Base-by-base conservation (phyloP, 1,140 invertebrate species). In the Phymastichus coffea region DNA sequence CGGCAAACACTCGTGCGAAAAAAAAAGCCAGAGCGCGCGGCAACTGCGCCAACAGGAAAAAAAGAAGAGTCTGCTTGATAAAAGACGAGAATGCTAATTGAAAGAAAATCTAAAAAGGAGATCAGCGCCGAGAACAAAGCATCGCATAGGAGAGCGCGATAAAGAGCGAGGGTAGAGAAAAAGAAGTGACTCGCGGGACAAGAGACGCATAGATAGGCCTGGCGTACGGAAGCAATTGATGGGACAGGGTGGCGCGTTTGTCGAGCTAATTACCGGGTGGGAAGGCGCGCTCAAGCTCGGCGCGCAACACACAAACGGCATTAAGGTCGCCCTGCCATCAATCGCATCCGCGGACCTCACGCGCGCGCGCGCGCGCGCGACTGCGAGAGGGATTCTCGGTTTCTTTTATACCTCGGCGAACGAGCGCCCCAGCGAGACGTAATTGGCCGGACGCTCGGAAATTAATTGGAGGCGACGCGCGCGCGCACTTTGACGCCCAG, bases 231-330 rank as follows among this genome's bases (percentile, higher is more conserved):
- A 77, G 75, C 72, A 79, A 80, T 80, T 80, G 76, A 80, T 79
- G 76, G 69, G 74, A 77, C 76, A 76, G 77, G 72, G 70, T 75
- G 69, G 76, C 72, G 71, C 76, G 75, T 78, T 78, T 79, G 76
- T 79, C 75, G 76, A 75, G 76, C 76, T 79, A 80, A 80, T 80
- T 80, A 79, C 77, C 72, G 77, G 77, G 74, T 77, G 77, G 70
- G 75, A 73, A 78, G 73, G 75, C 76, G 76, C 74, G 78, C 77
- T 77, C 72, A 74, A 19, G 17, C 10, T 19, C 71, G 71, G 70
- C 71, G 71, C 72, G 75, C 73, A 73, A 79, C 76, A 80, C 76
- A 80, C 75, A 79, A 80, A 80, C 75, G 75, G 76, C 77, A 79
- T 79, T 79, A 78, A 78, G 74, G 75, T 68, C 73, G 71, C 70